Percentiles rank a stretch among this genome's conserved stretches.
Conservation (phyloP, 2,888 invertebrate species). For the Ferdinandea cuprea region DNA sequence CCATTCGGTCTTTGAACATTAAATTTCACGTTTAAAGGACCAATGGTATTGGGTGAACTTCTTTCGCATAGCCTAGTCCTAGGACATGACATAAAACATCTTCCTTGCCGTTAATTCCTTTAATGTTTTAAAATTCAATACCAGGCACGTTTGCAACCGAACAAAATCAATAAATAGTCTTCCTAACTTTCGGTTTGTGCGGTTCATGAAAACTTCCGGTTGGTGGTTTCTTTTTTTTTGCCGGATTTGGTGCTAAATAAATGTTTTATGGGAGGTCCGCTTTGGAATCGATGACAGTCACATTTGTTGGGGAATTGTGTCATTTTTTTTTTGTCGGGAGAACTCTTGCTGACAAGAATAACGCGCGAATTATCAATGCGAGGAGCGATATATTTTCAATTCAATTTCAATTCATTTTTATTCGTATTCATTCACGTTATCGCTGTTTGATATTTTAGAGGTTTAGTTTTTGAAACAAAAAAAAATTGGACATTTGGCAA, state of each 20-base stretch:
- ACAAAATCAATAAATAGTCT: neutral
- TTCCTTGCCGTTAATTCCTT: neutral
- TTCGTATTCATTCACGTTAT: neutral
- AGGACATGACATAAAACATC: neutral
- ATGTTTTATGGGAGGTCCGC: neutral
- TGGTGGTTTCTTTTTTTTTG: neutral
- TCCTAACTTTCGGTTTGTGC: neutral
- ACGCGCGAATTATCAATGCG: neutral
- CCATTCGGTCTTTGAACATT: too few species aligned
- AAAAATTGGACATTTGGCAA: neutral
- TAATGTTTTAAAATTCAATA: neutral
- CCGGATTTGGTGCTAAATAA: neutral
- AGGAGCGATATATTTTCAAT: neutral
- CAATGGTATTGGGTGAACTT: neutral
- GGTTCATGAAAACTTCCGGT: neutral
- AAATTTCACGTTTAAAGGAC: neutral
- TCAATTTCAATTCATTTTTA: neutral
- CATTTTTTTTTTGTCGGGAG: neutral
- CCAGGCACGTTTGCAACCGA: neutral
- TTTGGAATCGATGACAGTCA: constrained; percentile 5
- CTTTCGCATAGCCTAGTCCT: neutral
- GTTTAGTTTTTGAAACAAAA: neutral
- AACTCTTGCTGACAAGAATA: neutral
- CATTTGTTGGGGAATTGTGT: neutral
- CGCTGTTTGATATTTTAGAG: neutral